phyloP scores from a whole-genome alignment of 2,113 vertebrate genomes.

The Rallus limicola region DNA sequence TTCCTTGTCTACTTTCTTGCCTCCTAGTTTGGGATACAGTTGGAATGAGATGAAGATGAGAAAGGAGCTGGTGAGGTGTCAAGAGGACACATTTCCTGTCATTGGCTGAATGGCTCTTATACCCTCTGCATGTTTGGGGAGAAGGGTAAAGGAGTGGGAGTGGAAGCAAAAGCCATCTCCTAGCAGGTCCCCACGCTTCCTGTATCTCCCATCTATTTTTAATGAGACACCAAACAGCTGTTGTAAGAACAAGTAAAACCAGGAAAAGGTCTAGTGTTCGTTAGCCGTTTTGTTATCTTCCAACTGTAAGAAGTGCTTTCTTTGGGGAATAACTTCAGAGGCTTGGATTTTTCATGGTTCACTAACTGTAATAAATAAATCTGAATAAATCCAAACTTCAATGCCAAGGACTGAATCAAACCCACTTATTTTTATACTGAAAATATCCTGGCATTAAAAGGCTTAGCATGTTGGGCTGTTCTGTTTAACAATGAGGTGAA shows the following conservation, averaged over 20 bases:
- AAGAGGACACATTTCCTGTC: not conserved
- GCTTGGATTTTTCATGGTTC: slow-evolving; percentile 52
- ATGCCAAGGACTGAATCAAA: not conserved
- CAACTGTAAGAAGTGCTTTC: not conserved
- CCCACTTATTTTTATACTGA: slow-evolving; percentile 17
- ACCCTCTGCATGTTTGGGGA: not conserved
- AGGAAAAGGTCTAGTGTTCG: not conserved
- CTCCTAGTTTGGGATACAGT: not conserved
- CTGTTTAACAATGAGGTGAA: slow-evolving; percentile 33
- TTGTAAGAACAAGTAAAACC: slow-evolving; percentile 13
- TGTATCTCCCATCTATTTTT: not conserved
- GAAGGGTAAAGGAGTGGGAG: not conserved
- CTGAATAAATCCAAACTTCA: slow-evolving; percentile 53
- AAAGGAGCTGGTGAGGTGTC: not conserved
- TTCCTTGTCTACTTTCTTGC: not conserved
- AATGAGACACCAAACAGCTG: not conserved
- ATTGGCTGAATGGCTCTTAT: not conserved
- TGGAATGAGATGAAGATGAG: not conserved
- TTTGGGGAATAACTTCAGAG: slow-evolving; percentile 36
- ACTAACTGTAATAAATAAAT: slow-evolving; percentile 66
- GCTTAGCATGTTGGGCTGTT: not conserved
- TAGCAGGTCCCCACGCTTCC: not conserved
- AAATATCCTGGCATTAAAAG: slow-evolving; percentile 34
- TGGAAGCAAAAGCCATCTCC: not conserved
- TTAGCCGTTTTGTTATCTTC: slow-evolving; percentile 5